These are phyloP conservation scores for Colaptes auratus DNA, from an alignment of 2,113 vertebrate genomes.

Conservation along the genomic window DNA sequence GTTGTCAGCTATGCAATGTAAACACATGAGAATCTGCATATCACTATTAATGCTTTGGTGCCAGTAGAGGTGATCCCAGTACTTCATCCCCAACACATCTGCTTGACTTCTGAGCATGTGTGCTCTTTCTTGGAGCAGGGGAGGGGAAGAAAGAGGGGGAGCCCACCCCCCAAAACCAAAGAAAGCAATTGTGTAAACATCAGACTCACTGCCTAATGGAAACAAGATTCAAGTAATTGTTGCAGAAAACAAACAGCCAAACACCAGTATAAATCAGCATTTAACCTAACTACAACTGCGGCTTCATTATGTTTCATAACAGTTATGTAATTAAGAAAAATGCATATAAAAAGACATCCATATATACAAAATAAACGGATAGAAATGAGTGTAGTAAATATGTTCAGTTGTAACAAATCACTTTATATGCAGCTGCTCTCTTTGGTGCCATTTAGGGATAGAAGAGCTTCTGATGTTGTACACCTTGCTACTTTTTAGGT, in stretches of 20 bases:
- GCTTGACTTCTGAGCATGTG: neutral
- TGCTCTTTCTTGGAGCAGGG: neutral
- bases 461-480: neutral
- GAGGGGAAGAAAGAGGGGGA: neutral
- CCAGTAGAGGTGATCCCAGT: neutral
- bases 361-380: constrained; percentile 62
- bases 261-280: neutral
- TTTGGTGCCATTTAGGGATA: constrained; percentile 69
- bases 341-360: constrained; percentile 30
- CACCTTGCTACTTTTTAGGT: neutral
- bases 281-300: neutral
- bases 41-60: constrained; percentile 8
- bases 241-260: constrained; percentile 41
- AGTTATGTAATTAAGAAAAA: constrained; percentile 57
- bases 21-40: neutral
- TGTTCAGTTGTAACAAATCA: constrained; percentile 12
- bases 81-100: neutral
- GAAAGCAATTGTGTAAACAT: constrained; percentile 65
- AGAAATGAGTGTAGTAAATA: constrained; percentile 59
- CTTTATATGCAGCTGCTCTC: constrained; percentile 63
- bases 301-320: neutral
- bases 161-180: neutral
- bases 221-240: constrained; percentile 76
- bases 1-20: neutral
- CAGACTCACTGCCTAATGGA: constrained; percentile 44